Percentiles rank a stretch among this genome's conserved stretches.
These are phyloP conservation scores for Argyrosomus japonicus DNA, from an alignment of 2,113 vertebrate species.

Conservation along the genomic window DNA sequence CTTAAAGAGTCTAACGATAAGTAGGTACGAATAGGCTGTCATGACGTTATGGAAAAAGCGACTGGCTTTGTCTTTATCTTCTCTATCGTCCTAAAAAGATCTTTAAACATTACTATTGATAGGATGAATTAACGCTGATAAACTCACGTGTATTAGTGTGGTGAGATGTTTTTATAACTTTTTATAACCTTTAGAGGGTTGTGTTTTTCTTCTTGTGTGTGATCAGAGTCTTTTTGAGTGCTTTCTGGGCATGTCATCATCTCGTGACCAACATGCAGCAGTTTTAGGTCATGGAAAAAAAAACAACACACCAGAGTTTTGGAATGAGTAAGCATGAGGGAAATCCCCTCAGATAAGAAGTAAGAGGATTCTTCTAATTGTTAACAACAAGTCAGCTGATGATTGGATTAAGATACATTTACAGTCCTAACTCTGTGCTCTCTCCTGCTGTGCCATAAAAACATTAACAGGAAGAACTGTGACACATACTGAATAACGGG, in stretches of 20 bases:
- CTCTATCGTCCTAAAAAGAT: not conserved
- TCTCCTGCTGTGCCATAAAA: not conserved
- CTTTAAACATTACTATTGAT: not conserved
- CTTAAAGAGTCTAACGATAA: not conserved
- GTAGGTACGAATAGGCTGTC: not conserved
- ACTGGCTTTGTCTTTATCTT: not conserved
- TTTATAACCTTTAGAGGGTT: not conserved
- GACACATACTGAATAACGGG: slow-evolving; percentile 25
- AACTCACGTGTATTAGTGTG: not conserved
- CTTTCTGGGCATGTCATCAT: not conserved
- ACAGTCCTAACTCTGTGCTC: not conserved
- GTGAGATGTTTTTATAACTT: not conserved
- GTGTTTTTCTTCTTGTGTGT: not conserved
- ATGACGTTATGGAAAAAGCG: not conserved
- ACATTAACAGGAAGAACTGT: slow-evolving; percentile 3
- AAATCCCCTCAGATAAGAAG: not conserved
- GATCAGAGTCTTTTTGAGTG: not conserved
- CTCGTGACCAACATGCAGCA: not conserved
- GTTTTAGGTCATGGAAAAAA: not conserved
- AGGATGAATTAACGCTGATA: not conserved
- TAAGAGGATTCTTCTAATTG: not conserved
- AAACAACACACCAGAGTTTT: not conserved
- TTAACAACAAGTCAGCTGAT: not conserved
- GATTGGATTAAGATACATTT: not conserved
- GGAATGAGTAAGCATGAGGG: not conserved